Percentiles rank a stretch among this genome's conserved stretches.
Evolutionary conservation across 2,797 vertebrate genomes (phyloP).

Genomic region (Heliangelus exortis): DNA sequence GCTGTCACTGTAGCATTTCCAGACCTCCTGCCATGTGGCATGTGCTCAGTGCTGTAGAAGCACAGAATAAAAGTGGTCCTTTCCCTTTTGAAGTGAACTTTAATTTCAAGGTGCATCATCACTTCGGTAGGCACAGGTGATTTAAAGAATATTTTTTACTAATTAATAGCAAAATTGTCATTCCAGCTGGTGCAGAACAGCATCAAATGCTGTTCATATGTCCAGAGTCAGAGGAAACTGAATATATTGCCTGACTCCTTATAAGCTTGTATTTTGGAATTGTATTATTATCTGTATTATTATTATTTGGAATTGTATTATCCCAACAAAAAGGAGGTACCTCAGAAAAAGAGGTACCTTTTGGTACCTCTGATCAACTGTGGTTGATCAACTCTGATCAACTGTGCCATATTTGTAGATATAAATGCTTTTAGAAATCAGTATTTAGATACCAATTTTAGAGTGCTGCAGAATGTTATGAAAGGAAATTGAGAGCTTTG

Average conservation of each 20-base stretch:
- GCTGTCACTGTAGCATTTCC: neutral
- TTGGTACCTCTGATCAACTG: neutral
- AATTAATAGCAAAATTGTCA: neutral
- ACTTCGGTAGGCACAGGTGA: neutral
- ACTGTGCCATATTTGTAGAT: accelerated
- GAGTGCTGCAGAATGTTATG: neutral
- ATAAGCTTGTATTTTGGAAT: too few species aligned
- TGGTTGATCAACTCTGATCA: neutral
- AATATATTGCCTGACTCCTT: neutral
- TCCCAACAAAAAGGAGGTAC: neutral
- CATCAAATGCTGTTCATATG: neutral
- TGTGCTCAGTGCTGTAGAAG: neutral
- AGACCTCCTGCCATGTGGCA: accelerated
- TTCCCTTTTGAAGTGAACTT: neutral
- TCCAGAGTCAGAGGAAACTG: neutral
- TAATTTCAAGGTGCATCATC: accelerated
- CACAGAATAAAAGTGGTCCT: neutral
- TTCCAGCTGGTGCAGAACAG: neutral
- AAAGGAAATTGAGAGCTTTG: neutral
- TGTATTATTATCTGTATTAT: too few species aligned
- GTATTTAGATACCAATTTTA: neutral
- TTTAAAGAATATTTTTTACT: neutral
- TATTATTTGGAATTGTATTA: too few species aligned
- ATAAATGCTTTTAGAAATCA: neutral
- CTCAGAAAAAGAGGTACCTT: neutral